These are phyloP conservation scores for Porphyrio hochstetteri DNA, from an alignment of 2,113 vertebrate species.

Conservation along the genomic window DNA sequence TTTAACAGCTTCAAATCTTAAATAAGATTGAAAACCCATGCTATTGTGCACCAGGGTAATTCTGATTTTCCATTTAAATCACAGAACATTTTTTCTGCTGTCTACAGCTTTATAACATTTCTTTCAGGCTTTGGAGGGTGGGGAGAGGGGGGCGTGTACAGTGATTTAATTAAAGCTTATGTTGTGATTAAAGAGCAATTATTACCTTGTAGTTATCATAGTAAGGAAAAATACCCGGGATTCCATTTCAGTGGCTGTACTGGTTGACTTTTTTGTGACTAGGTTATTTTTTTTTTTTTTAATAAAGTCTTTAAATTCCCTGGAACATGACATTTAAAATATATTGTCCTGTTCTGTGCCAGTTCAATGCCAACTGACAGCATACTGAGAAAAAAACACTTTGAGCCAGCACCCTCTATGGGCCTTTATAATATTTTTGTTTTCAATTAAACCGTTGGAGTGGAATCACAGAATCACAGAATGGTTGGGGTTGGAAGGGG, in stretches of 20 bases:
- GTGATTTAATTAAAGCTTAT: background rate
- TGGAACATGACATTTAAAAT: background rate
- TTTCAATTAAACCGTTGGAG: background rate
- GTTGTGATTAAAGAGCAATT: background rate
- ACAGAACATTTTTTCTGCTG: background rate
- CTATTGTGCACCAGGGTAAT: background rate
- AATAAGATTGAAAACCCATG: background rate
- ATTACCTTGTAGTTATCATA: background rate
- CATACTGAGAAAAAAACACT: background rate
- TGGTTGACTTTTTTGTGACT: background rate
- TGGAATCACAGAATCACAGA: too few relatives aligned
- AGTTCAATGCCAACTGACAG: background rate
- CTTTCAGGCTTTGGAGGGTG: background rate
- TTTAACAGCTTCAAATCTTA: background rate
- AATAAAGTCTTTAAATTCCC: background rate
- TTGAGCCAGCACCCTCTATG: accelerated
- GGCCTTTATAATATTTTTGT: background rate
- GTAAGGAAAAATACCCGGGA: background rate
- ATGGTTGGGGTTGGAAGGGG: too few relatives aligned
- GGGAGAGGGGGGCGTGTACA: background rate
- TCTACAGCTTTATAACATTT: background rate
- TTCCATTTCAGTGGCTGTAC: background rate
- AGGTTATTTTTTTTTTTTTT: background rate
- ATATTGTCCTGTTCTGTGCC: background rate
- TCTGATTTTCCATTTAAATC: background rate